Base-by-base conservation (phyloP, 2,888 invertebrate species). In the Capitulum mitella region DNA sequence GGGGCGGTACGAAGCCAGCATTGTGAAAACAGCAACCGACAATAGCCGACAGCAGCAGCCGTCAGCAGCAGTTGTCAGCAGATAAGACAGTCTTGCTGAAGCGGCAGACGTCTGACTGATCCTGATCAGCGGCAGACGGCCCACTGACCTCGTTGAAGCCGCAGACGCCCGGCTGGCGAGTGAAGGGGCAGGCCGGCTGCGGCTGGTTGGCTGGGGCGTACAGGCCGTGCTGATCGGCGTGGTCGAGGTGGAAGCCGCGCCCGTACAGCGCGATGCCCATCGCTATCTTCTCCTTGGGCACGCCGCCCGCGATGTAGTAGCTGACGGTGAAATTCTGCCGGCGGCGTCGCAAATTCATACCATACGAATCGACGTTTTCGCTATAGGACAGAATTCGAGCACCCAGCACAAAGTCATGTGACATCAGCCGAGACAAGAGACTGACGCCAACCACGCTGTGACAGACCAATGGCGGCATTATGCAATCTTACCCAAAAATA, bases 81-180 rank as follows among this genome's bases (percentile, higher is more conserved):
- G n/a, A n/a, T n/a, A n/a, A n/a, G n/a, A n/a, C n/a, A n/a, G n/a
- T n/a, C n/a, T n/a, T n/a, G n/a, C n/a, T n/a, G n/a, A n/a, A n/a
- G n/a, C n/a, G n/a, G n/a, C n/a, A n/a, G n/a, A n/a, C n/a, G n/a
- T 19, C 51, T 19, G 51, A 51, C 51, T 22, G 29, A 1, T 58
- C 64, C 19, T 8, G 10, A 19, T 2, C 19, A 32, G 5, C 26
- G 5, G n/a, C 29, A 29, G 61, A 32, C n/a, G 29, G 8, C 0
- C 29, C 10, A 22, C 70, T 70, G 37, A 89, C 90, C 86, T 93
- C 93, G 83, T 92, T 92, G 83, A 90, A 93, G 29, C 92, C 92
- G 78, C 92, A 84, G 51, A 88, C 86, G 2, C 93, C 93, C 19
- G 82, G 79, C 29, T 85, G 84, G 34, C 85, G 85, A 0, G 92